Conservation (phyloP, 2,888 invertebrate species). For the Psylliodes chrysocephalus region DNA sequence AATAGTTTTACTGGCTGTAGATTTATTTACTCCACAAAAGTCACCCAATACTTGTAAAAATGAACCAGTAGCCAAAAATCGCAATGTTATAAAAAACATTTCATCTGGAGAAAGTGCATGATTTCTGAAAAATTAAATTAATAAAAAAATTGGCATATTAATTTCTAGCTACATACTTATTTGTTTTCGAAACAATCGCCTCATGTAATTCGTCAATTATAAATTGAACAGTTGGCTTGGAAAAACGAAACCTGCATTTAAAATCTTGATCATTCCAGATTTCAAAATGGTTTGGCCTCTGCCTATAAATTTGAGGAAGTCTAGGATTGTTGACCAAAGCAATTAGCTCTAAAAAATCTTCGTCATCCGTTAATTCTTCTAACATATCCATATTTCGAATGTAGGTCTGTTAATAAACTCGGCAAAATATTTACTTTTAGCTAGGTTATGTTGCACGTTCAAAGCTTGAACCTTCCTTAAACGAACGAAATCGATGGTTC, state of each 20-base stretch:
- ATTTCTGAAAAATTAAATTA: background rate
- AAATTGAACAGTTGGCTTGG: slow-evolving; percentile 13
- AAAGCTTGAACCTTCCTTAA: no score
- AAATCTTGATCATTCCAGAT: slow-evolving; percentile 12
- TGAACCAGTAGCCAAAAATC: slow-evolving; percentile 19
- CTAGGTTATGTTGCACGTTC: no score
- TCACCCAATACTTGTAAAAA: slow-evolving; percentile 9
- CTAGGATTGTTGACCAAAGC: background rate
- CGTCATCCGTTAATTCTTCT: slow-evolving; percentile 10
- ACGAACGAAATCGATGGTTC: no score
- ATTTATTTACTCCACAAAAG: slow-evolving; percentile 19
- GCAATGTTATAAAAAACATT: background rate
- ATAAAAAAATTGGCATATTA: background rate
- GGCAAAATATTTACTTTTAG: no score
- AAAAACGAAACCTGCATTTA: slow-evolving; percentile 6
- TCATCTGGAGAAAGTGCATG: slow-evolving; percentile 8
- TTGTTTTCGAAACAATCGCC: background rate
- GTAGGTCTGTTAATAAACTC: no score
- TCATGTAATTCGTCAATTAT: slow-evolving; percentile 6
- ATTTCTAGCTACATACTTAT: slow-evolving; percentile 9
- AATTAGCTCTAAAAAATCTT: slow-evolving; percentile 4
- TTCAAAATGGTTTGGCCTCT: background rate
- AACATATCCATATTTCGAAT: slow-evolving; percentile 2
- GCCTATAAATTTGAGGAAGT: background rate
- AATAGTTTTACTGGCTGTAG: slow-evolving; percentile 15